Percentiles rank a stretch among this genome's conserved stretches.
Conservation (phyloP, 2,888 invertebrate genomes). For the Electrophaes corylata region DNA sequence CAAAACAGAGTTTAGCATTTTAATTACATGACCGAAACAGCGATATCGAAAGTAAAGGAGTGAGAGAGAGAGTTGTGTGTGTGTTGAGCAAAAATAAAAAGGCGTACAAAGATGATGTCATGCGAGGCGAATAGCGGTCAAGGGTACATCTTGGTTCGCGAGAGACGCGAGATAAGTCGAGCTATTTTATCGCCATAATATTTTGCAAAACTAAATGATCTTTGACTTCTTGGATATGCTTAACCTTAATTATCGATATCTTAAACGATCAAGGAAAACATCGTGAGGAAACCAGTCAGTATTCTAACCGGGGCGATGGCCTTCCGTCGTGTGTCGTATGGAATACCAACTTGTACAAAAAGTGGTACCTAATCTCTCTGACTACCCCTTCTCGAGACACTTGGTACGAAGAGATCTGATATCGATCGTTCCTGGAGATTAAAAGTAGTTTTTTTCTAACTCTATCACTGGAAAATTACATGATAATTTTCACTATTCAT, state of each 20-base stretch:
- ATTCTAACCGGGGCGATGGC: no score
- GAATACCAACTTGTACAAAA: no score
- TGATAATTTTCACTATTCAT: no score
- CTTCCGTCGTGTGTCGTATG: no score
- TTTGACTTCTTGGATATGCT: background rate
- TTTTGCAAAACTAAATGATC: constrained; percentile 20
- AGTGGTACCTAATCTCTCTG: no score
- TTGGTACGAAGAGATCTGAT: no score
- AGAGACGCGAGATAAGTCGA: constrained; percentile 43
- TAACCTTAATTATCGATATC: background rate
- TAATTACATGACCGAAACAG: constrained; percentile 23
- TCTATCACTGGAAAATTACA: no score
- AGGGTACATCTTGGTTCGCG: constrained; percentile 59
- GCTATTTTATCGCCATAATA: constrained; percentile 15
- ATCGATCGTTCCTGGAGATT: no score
- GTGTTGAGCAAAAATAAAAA: constrained; percentile 30
- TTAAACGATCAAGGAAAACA: background rate
- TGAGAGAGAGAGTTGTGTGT: constrained; percentile 31
- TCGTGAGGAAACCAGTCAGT: no score
- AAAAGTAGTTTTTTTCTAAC: no score
- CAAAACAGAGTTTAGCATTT: constrained; percentile 22
- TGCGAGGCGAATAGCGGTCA: constrained; percentile 76
- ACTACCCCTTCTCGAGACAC: no score
- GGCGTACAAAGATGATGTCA: constrained; percentile 68
- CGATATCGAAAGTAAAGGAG: constrained; percentile 22